These are phyloP conservation scores for Eristalis pertinax DNA, from an alignment of 2,888 invertebrate genomes.

Conservation along the genomic window DNA sequence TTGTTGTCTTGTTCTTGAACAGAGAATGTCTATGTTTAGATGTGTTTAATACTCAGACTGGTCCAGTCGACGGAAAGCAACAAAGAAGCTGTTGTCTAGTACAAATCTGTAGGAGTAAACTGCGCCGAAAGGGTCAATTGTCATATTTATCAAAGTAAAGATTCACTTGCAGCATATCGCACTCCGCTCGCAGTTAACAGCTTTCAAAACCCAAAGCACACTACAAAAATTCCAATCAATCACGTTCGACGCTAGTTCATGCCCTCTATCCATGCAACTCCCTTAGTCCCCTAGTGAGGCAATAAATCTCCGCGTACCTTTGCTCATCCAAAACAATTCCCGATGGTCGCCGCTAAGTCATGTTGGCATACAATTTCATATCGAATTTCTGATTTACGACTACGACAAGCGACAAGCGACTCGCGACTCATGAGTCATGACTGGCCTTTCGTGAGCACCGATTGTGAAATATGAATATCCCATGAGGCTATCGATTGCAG, in stretches of 20 bases:
- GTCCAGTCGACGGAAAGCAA: too few species aligned
- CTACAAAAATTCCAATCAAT: background rate
- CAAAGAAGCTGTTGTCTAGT: too few species aligned
- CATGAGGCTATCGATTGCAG: conserved; percentile 6
- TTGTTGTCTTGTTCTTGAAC: too few species aligned
- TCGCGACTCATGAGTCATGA: too few species aligned
- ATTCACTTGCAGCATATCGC: background rate
- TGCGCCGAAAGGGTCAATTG: background rate
- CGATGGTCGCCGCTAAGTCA: background rate
- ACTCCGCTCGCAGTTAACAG: background rate
- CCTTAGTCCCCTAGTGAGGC: background rate
- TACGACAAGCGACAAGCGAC: background rate
- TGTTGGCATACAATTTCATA: background rate
- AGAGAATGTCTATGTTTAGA: too few species aligned
- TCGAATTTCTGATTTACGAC: conserved; percentile 12
- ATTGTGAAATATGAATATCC: conserved; percentile 18
- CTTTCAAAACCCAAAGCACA: too few species aligned
- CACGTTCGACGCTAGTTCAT: background rate
- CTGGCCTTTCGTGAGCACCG: conserved; percentile 29
- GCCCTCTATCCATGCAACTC: background rate
- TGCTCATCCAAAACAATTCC: background rate
- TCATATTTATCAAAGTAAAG: background rate
- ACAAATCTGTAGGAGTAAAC: too few species aligned
- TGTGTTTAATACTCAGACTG: too few species aligned
- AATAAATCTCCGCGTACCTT: background rate